Evolutionary conservation across 1,140 invertebrate genomes (phyloP).

Genomic region (Zaprionus taronus): DNA sequence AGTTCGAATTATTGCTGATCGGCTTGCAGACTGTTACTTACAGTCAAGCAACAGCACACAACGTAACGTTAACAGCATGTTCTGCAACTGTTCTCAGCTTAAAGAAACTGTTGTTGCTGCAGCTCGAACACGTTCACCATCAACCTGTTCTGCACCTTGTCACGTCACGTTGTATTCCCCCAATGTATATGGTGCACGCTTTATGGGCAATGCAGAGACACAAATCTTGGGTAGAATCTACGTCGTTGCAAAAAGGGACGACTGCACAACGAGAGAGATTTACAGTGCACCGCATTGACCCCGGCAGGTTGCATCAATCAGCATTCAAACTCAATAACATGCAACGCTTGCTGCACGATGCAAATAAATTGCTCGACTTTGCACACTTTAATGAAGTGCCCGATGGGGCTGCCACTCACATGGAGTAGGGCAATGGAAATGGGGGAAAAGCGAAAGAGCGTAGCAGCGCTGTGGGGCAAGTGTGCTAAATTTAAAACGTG

Average conservation of each 20-base stretch:
- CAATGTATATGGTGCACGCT: slow-evolving; percentile 6
- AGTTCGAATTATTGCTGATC: background rate
- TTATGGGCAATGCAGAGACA: slow-evolving; percentile 24
- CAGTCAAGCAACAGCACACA: background rate
- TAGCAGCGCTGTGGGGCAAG: slow-evolving; percentile 16
- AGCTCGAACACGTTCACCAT: background rate
- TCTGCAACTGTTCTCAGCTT: background rate
- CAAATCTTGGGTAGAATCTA: slow-evolving; percentile 15
- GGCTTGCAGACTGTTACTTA: background rate
- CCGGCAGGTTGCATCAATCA: slow-evolving; percentile 41
- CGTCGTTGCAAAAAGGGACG: background rate
- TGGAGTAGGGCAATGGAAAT: background rate
- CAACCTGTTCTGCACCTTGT: background rate
- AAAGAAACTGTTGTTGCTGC: background rate
- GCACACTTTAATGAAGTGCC: slow-evolving; percentile 72
- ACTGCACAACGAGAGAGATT: slow-evolving; percentile 20
- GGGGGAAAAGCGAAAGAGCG: background rate
- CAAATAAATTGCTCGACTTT: slow-evolving; percentile 78
- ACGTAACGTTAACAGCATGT: background rate
- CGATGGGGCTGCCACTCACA: slow-evolving; percentile 24
- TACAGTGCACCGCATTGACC: slow-evolving; percentile 43
- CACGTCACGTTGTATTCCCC: slow-evolving; percentile 12
- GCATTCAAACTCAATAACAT: slow-evolving; percentile 53
- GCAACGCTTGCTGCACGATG: slow-evolving; percentile 58
- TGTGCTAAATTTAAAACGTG: slow-evolving; percentile 78